A percentile compares a stretch with the other conserved stretches of the same genome.
Evolutionary conservation across 2,797 vertebrate genomes (phyloP).

Genomic region (Poeciliopsis turneri): DNA sequence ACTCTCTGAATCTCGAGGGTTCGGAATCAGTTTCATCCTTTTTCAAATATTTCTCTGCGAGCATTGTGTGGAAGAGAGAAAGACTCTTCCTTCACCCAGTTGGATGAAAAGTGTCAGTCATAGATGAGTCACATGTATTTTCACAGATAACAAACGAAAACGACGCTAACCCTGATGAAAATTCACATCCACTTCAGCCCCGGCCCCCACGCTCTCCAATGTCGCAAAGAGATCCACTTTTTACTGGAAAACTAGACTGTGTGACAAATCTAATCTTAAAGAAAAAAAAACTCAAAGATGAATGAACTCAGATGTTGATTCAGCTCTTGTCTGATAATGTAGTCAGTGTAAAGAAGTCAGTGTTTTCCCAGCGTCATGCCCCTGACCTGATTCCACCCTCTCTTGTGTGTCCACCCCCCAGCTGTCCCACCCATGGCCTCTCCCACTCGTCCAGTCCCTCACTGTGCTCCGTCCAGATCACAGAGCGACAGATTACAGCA

Average conservation of each 20-base stretch:
- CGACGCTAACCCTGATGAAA: slow-evolving; percentile 44
- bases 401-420: background rate
- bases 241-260: slow-evolving; percentile 2
- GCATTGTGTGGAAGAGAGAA: slow-evolving; percentile 6
- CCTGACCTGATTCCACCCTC: slow-evolving; percentile 15
- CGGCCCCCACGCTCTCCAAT: slow-evolving; percentile 25
- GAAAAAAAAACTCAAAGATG: background rate
- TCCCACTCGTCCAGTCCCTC: slow-evolving; percentile 42
- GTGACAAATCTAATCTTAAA: background rate
- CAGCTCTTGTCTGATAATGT: background rate
- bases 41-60: slow-evolving; percentile 32
- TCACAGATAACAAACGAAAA: slow-evolving; percentile 50
- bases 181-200: slow-evolving; percentile 40
- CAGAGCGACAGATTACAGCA: slow-evolving; percentile 75
- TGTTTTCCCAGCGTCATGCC: slow-evolving; percentile 1
- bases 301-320: background rate
- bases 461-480: slow-evolving; percentile 64
- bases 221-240: slow-evolving; percentile 18
- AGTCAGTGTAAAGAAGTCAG: background rate
- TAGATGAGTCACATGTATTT: slow-evolving; percentile 62
- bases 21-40: slow-evolving; percentile 27
- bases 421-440: slow-evolving; percentile 22
- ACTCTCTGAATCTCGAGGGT: slow-evolving; percentile 27
- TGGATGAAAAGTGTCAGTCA: slow-evolving; percentile 8
- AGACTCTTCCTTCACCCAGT: slow-evolving; percentile 14